A percentile compares a stretch with the other conserved stretches of the same genome.
These are phyloP conservation scores for Allophyes oxyacanthae DNA, from an alignment of 2,888 invertebrate species.

Conservation along the genomic window DNA sequence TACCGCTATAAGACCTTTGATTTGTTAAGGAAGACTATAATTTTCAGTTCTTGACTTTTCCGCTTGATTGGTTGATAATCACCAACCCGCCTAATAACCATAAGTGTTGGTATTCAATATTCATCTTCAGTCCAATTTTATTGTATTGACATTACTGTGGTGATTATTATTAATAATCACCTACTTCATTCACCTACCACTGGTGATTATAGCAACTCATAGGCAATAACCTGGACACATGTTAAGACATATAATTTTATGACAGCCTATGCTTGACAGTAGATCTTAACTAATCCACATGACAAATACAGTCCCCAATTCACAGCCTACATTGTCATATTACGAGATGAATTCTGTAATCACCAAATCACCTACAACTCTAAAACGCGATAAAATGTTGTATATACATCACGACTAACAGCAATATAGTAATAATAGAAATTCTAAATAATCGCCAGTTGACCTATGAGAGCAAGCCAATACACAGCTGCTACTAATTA, in stretches of 20 bases:
- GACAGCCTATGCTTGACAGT: no score
- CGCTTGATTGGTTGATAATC: conserved; percentile 4
- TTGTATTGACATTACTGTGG: no score
- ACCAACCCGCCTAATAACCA: conserved; percentile 6
- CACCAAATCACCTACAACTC: background rate
- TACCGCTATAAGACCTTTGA: background rate
- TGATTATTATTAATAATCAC: no score
- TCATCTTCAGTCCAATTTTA: background rate
- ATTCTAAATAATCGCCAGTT: background rate
- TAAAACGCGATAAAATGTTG: no score
- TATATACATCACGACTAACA: no score
- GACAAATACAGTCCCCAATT: conserved; percentile 8
- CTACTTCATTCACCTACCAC: background rate
- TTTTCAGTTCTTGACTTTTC: background rate
- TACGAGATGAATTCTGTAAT: background rate
- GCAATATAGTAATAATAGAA: background rate
- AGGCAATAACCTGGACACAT: background rate
- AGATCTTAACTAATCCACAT: conserved; percentile 11
- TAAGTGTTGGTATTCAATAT: conserved; percentile 22
- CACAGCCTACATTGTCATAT: conserved; percentile 23
- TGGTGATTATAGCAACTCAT: background rate
- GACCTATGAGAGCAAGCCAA: no score
- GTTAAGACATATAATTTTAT: no score
- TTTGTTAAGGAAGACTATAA: background rate
- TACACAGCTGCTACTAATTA: no score